These are phyloP conservation scores for Drosophila maculinotata DNA, from an alignment of 2,888 invertebrate species.

Conservation along the genomic window DNA sequence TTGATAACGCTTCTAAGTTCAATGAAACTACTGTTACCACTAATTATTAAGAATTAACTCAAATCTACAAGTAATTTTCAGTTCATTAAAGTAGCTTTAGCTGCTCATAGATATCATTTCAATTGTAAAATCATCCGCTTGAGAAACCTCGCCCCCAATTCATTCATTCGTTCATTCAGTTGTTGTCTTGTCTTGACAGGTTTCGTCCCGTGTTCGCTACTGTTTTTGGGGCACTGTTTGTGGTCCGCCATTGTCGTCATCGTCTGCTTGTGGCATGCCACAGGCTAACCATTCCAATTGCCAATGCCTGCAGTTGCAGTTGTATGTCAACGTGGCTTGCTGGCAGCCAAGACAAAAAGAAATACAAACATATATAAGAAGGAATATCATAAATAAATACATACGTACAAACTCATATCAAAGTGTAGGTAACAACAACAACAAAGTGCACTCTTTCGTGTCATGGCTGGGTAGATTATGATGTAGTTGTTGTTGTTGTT, in stretches of 20 bases:
- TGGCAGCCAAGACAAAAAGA: constrained; percentile 28
- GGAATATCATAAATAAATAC: constrained; percentile 53
- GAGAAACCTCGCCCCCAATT: constrained; percentile 31
- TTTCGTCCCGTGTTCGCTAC: constrained; percentile 5
- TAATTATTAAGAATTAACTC: not conserved
- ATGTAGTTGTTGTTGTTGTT: constrained; percentile 19
- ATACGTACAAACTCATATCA: constrained; percentile 17
- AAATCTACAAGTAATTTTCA: not conserved
- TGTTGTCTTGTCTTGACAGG: constrained; percentile 16
- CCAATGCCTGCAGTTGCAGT: constrained; percentile 18
- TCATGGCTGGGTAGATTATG: constrained; percentile 48
- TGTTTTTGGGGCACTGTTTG: constrained; percentile 22
- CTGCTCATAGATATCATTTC: not conserved
- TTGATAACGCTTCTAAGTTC: not conserved
- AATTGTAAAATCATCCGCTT: constrained; percentile 12
- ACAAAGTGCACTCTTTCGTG: constrained; percentile 49
- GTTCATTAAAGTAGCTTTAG: constrained; percentile 1
- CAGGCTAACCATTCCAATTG: constrained; percentile 41
- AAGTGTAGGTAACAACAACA: constrained; percentile 26
- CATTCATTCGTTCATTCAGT: constrained; percentile 11
- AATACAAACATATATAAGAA: constrained; percentile 7
- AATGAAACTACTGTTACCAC: not conserved
- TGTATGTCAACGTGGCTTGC: constrained; percentile 37
- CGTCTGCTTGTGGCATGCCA: constrained; percentile 64
- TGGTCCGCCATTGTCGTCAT: constrained; percentile 36